Percentiles rank a stretch among this genome's conserved stretches.
Conservation (phyloP, 2,888 invertebrate species). For the Parascotia fuliginaria region DNA sequence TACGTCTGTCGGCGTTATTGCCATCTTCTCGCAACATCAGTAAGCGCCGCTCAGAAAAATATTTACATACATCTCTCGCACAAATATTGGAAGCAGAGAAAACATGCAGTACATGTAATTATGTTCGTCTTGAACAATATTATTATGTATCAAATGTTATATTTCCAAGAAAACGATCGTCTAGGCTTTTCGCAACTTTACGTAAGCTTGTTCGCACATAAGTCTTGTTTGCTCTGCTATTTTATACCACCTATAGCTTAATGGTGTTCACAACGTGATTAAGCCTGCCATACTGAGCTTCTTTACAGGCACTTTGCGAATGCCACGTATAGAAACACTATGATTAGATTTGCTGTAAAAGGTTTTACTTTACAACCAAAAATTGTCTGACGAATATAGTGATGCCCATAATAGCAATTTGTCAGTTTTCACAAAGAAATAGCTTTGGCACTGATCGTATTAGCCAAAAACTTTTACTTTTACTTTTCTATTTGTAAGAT, state of each 20-base stretch:
- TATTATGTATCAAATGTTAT: conserved; percentile 51
- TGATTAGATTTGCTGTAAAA: conserved; percentile 28
- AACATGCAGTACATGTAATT: conserved; percentile 50
- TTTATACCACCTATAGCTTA: conserved; percentile 31
- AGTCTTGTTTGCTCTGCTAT: conserved; percentile 19
- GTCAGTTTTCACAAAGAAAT: background rate
- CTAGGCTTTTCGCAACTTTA: conserved; percentile 32
- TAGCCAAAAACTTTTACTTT: no score
- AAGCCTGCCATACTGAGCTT: conserved; percentile 10
- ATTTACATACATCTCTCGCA: conserved; percentile 71
- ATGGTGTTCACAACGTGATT: conserved; percentile 22
- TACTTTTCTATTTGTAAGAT: background rate
- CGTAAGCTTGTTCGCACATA: conserved; percentile 15
- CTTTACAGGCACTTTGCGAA: conserved; percentile 23
- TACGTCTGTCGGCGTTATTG: conserved; percentile 77
- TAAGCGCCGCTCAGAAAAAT: conserved; percentile 75
- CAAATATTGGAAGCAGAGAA: conserved; percentile 60
- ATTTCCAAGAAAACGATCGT: conserved; percentile 42
- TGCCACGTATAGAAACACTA: conserved; percentile 20
- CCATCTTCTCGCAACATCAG: conserved; percentile 70
- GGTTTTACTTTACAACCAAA: conserved; percentile 13
- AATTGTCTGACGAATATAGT: background rate
- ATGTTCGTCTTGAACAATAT: conserved; percentile 45
- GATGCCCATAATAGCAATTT: background rate
- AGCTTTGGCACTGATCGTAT: background rate